These are phyloP conservation scores for Drosophila sturtevanti DNA, from an alignment of 1,140 invertebrate genomes.

Conservation along the genomic window DNA sequence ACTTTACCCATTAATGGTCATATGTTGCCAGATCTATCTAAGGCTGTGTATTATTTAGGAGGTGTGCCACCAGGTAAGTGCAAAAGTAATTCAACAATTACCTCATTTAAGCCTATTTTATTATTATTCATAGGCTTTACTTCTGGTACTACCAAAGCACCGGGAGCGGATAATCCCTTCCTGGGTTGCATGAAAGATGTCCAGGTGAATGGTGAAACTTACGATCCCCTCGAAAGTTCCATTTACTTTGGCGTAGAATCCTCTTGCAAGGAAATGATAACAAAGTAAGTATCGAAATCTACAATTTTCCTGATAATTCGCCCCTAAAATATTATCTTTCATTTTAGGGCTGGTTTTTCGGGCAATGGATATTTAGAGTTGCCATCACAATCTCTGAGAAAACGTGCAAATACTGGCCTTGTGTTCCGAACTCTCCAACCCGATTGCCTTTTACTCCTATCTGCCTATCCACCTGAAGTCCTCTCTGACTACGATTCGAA, in stretches of 20 bases:
- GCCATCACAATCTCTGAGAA: slow-evolving; percentile 86
- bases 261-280: slow-evolving; percentile 85
- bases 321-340: neutral
- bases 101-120: neutral
- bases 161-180: slow-evolving; percentile 85
- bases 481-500: slow-evolving; percentile 83
- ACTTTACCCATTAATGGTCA: slow-evolving; percentile 84
- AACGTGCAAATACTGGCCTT: slow-evolving; percentile 88
- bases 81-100: neutral
- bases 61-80: slow-evolving; percentile 89
- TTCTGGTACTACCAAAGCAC: slow-evolving; percentile 74
- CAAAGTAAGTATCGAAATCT: slow-evolving; percentile 84
- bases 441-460: slow-evolving; percentile 89
- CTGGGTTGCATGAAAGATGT: slow-evolving; percentile 93
- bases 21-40: slow-evolving; percentile 86
- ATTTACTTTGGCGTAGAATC: slow-evolving; percentile 90
- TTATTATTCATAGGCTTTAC: slow-evolving; percentile 67
- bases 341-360: slow-evolving; percentile 87
- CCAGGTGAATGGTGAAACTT: slow-evolving; percentile 87
- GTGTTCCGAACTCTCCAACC: slow-evolving; percentile 90
- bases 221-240: slow-evolving; percentile 85
- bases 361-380: slow-evolving; percentile 92
- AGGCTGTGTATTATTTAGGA: slow-evolving; percentile 89
- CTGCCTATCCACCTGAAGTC: slow-evolving; percentile 86
- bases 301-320: accelerated